Percentiles rank a stretch among this genome's conserved stretches.
Evolutionary conservation across 2,113 vertebrate genomes (phyloP).

Genomic region (Cynocephalus volans): DNA sequence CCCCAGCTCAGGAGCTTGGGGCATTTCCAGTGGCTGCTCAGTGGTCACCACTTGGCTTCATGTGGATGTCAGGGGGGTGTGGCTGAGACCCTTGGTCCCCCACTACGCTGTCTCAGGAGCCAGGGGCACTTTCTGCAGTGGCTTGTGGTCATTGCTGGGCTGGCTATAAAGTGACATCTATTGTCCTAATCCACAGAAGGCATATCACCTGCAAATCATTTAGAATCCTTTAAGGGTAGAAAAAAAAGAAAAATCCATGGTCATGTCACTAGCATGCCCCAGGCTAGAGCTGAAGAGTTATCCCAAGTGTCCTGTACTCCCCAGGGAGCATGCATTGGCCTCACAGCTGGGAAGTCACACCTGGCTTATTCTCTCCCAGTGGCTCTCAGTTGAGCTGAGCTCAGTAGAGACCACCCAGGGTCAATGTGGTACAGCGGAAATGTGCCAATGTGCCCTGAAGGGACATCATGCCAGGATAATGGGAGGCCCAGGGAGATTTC

Average conservation of each 20-base stretch:
- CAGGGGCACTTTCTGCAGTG: no score
- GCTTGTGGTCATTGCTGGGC: no score
- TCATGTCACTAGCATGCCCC: background rate
- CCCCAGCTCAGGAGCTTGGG: no score
- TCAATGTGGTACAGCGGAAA: background rate
- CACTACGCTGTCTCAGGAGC: no score
- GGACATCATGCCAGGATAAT: no score
- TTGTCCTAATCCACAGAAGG: background rate
- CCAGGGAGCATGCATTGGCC: no score
- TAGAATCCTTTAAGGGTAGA: background rate
- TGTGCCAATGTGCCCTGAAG: background rate
- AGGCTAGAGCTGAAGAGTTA: background rate
- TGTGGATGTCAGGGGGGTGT: no score
- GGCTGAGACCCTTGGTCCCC: no score
- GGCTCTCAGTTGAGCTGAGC: background rate
- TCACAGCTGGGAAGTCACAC: background rate
- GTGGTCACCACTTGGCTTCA: no score
- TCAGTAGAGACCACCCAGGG: background rate
- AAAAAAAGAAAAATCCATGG: background rate
- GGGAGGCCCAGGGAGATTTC: background rate
- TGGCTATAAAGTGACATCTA: background rate
- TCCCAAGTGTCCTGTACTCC: background rate
- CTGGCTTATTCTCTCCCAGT: background rate
- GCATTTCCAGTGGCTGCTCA: no score
- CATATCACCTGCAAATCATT: background rate